Base-by-base conservation (phyloP, 2,113 vertebrate species). In the Siniperca knerii region DNA sequence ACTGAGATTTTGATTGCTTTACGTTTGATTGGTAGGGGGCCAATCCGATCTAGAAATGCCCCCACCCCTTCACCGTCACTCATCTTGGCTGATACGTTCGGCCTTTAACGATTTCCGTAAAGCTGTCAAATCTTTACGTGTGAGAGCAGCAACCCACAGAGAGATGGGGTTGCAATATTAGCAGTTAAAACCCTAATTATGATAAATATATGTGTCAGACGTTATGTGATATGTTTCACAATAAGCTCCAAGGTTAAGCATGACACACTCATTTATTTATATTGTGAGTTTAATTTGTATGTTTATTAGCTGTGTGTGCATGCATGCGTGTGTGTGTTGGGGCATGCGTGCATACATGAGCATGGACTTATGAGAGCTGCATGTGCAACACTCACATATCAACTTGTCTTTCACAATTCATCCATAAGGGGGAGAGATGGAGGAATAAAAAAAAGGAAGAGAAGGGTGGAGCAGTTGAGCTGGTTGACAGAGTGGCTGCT, bases 71-170 rank as follows among this genome's bases (percentile, higher is more conserved):
- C 88, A 89, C 50, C 61, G 66, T 89, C 92, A 89, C 86, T 93
- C 91, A 91, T 77, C 69, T 48, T 6, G 21, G 77, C 68, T 29
- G 54, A 54, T 76, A 50, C 61, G 75, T 87, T 79, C 67, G 52
- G 77, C 66, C 70, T 23, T 42, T 82, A 91, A 90, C 29, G 77
- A 92, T 93, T 92, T 94, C 81, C 87, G 85, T 93, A 89, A 87
- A 89, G 84, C 90, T 92, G 92, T 92, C 87, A 92, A 61, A 74
- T 87, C 84, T 83, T 77, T 33, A 68, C 25, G 76, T 64, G 83
- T 11, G 75, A 70, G 77, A 79, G 80, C 50, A 50, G 88, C 75
- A 83, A 35, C 78, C 81, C 77, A 52, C 77, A 25, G 78, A 77
- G 85, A 79, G 79, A 78, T 3, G 54, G 62, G 10, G 78, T n/a